Evolutionary conservation across 2,888 invertebrate species (phyloP).

Genomic region (Noctua comes): DNA sequence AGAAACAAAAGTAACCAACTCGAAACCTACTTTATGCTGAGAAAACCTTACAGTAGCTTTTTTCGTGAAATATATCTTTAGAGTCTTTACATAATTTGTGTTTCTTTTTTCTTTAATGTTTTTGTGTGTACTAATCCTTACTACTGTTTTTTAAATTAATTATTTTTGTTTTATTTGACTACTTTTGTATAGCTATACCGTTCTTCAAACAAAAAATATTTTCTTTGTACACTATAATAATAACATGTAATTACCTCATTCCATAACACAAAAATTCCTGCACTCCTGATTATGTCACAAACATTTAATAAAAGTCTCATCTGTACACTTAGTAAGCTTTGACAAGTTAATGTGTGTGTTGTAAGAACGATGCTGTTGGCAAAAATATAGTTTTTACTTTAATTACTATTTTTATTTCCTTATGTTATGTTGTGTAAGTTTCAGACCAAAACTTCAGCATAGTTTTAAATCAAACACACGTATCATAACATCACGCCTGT

Average conservation of each 20-base stretch:
- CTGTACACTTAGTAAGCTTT: background rate
- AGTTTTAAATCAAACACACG: too few species aligned
- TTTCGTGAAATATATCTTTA: background rate
- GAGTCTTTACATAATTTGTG: too few species aligned
- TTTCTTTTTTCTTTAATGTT: too few species aligned
- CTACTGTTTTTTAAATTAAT: too few species aligned
- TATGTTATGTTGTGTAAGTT: background rate
- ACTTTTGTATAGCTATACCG: too few species aligned
- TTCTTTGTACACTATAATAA: background rate
- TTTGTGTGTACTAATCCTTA: too few species aligned
- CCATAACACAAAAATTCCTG: background rate
- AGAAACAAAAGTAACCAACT: background rate
- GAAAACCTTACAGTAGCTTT: background rate
- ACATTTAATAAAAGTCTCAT: background rate
- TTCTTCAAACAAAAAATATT: background rate
- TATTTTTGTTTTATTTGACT: too few species aligned
- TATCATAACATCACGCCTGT: too few species aligned
- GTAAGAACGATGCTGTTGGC: background rate
- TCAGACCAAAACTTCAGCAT: too few species aligned
- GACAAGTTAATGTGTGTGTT: background rate
- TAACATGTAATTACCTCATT: background rate
- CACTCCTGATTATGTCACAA: background rate
- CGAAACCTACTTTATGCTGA: background rate
- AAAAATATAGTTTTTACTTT: background rate
- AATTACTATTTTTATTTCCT: background rate